Conservation (phyloP, 2,888 invertebrate genomes). For the Dynastes maya region DNA sequence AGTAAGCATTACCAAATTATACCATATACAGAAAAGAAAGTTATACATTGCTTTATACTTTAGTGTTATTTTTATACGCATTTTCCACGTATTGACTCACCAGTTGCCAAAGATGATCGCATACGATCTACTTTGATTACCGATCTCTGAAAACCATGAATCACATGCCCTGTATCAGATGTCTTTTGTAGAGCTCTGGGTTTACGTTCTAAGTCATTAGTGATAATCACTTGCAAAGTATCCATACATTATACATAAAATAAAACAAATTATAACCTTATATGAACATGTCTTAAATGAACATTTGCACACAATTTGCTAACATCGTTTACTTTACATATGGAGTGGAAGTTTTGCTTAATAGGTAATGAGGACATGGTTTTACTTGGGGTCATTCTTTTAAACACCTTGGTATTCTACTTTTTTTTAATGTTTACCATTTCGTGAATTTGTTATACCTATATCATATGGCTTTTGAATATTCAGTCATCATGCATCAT, state of each 20-base stretch:
- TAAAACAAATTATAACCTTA: background rate
- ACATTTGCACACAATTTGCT: conserved; percentile 1
- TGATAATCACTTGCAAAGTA: conserved; percentile 4
- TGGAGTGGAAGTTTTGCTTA: too few relatives aligned
- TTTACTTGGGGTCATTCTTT: too few relatives aligned
- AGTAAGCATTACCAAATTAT: conserved; percentile 42
- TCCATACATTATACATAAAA: background rate
- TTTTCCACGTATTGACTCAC: conserved; percentile 44
- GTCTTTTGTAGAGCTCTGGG: conserved; percentile 7
- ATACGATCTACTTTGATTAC: conserved; percentile 46
- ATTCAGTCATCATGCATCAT: too few relatives aligned
- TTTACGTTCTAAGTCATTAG: conserved; percentile 14
- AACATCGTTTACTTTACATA: background rate
- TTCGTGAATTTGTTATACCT: too few relatives aligned
- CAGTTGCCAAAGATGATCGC: conserved; percentile 45
- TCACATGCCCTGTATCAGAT: conserved; percentile 29
- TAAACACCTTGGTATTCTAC: too few relatives aligned
- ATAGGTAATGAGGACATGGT: too few relatives aligned
- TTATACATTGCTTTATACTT: background rate
- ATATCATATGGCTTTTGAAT: too few relatives aligned
- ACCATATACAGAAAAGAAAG: conserved; percentile 49
- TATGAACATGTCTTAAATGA: background rate
- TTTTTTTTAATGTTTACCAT: too few relatives aligned
- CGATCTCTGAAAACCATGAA: conserved; percentile 26
- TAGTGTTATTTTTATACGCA: conserved; percentile 34